Evolutionary conservation across 2,113 vertebrate species (phyloP), one percentile per base, ranked within the genome.

Genomic region (Glaucomys volans): DNA sequence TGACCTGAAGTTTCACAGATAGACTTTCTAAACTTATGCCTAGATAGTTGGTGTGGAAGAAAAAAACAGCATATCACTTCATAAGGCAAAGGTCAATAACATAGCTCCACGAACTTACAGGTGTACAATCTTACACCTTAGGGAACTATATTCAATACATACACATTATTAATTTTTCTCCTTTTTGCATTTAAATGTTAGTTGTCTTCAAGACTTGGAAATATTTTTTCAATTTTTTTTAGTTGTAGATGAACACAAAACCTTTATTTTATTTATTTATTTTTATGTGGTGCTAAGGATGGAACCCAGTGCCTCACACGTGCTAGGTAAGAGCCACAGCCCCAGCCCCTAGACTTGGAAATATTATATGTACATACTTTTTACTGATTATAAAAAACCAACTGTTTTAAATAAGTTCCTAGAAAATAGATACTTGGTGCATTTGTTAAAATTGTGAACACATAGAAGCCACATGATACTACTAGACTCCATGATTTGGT

Each of bases 61-160:
- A 47, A 44, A 94, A 86, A 69, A 40, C 2, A 84, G 35, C 35
- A 30, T 81, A 88, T 83, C 54, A 82, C 67, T 71, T 95, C 77
- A 69, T 97, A 95, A 95, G 74, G 30, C 94, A 97, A 93, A 96
- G 87, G 47, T 97, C 95, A 95, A 0, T 67, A 54, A 64, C 72
- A 82, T 2, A 13, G 42, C 24, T 90, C 66, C 84, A 50, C 85
- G 91, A 95, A 81, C 47, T 92, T 67, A 35, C 67, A 50, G 50
- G 62, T 47, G 12, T 40, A 50, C n/a, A n/a, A 17, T 74, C 50
- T 85, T 69, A 90, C 57, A 66, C 7, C 44, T 94, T 59, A 77
- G 26, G 16, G 26, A 76, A 59, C 35, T 75, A 32, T 71, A 80
- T 80, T 89, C 95, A 80, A 90, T 17, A 40, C 30, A 17, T 47